These are phyloP conservation scores for Drosophila tsacasi DNA, from an alignment of 1,140 invertebrate species.

Conservation along the genomic window DNA sequence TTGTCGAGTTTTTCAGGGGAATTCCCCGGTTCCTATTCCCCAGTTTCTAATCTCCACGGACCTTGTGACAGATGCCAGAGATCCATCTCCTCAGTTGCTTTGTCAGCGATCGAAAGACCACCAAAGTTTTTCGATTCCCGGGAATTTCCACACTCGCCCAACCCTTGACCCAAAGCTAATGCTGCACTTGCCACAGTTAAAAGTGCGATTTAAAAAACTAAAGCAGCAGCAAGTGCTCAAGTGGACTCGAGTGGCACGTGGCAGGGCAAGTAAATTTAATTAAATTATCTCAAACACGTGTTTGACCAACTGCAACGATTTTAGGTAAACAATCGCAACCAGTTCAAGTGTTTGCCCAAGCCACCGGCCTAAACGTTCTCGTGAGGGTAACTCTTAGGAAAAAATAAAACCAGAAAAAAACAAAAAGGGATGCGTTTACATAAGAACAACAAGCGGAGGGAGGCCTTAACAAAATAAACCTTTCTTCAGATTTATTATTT, in stretches of 20 bases:
- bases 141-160: slow-evolving; percentile 15
- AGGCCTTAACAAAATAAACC: slow-evolving; percentile 7
- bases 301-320: slow-evolving; percentile 84
- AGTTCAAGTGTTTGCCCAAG: slow-evolving; percentile 80
- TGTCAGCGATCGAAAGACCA: slow-evolving; percentile 59
- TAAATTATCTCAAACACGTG: slow-evolving; percentile 84
- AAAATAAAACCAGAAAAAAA: neutral
- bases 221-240: slow-evolving; percentile 54
- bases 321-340: slow-evolving; percentile 75
- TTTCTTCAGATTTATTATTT: slow-evolving; percentile 50
- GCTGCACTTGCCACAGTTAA: slow-evolving; percentile 66
- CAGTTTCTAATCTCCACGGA: slow-evolving; percentile 51
- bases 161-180: slow-evolving; percentile 15
- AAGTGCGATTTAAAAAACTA: slow-evolving; percentile 31
- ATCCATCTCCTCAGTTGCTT: slow-evolving; percentile 63
- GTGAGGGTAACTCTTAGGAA: slow-evolving; percentile 35
- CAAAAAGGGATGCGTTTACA: slow-evolving; percentile 61
- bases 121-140: slow-evolving; percentile 50
- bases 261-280: slow-evolving; percentile 82
- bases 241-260: slow-evolving; percentile 51
- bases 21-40: slow-evolving; percentile 29
- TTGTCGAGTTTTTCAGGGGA: slow-evolving; percentile 44
- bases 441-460: slow-evolving; percentile 27
- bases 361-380: slow-evolving; percentile 67
- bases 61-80: slow-evolving; percentile 56